phyloP scores from a whole-genome alignment of 2,797 vertebrate genomes.

The Potorous gilbertii region DNA sequence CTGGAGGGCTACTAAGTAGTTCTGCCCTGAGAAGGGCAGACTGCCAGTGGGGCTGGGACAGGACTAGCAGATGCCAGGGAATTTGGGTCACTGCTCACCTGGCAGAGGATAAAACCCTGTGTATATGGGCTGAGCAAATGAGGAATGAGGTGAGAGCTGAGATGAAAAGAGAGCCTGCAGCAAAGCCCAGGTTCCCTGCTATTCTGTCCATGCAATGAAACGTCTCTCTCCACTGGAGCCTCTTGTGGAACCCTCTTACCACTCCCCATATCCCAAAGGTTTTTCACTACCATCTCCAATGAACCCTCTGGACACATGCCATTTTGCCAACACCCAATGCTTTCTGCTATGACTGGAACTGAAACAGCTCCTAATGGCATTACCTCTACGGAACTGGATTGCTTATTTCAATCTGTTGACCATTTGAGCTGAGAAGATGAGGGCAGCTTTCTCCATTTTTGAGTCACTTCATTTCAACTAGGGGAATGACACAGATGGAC shows the following conservation, averaged over 20 bases:
- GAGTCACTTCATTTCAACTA: background rate
- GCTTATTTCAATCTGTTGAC: slow-evolving; percentile 71
- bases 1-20: background rate
- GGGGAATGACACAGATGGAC: background rate
- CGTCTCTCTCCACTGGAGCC: slow-evolving; percentile 18
- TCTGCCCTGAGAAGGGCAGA: background rate
- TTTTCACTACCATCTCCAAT: slow-evolving; percentile 44
- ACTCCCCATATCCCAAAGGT: slow-evolving; percentile 61
- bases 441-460: background rate
- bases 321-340: background rate
- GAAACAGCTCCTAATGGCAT: slow-evolving; percentile 66
- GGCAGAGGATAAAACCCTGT: background rate
- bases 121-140: background rate
- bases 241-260: slow-evolving; percentile 33
- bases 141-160: background rate
- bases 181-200: slow-evolving; percentile 42
- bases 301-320: slow-evolving; percentile 44
- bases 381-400: slow-evolving; percentile 59
- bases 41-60: background rate
- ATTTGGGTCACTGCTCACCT: background rate
- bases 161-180: background rate
- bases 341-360: slow-evolving; percentile 49
- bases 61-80: background rate
- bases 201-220: background rate
- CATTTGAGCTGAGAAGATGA: background rate